phyloP scores from a whole-genome alignment of 2,888 invertebrate species.

The Crossocerus cetratus region DNA sequence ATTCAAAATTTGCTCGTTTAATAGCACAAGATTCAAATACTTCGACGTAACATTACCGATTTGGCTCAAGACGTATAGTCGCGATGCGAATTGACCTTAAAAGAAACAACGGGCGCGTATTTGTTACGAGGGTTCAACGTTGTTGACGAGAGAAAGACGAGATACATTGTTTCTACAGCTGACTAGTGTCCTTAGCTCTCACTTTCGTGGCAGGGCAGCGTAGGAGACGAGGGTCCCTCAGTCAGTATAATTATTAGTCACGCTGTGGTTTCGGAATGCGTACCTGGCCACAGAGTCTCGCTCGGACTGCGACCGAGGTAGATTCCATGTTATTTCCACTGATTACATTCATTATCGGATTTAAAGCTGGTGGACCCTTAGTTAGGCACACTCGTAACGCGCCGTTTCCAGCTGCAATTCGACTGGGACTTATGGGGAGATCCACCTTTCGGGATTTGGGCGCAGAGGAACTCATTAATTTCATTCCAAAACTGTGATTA shows the following conservation, averaged over 20 bases:
- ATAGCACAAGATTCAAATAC: too few relatives aligned
- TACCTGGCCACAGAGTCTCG: slow-evolving; percentile 48
- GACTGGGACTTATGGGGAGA: slow-evolving; percentile 9
- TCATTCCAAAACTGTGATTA: slow-evolving; percentile 33
- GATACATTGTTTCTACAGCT: slow-evolving; percentile 29
- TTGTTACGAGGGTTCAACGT: too few relatives aligned
- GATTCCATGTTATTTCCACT: slow-evolving; percentile 72
- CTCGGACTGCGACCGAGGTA: slow-evolving; percentile 43
- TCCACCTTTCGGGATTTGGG: not conserved
- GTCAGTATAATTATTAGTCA: slow-evolving; percentile 60
- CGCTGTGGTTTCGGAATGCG: slow-evolving; percentile 54
- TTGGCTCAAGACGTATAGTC: too few relatives aligned
- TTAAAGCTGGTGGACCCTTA: slow-evolving; percentile 64
- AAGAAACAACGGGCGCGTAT: too few relatives aligned
- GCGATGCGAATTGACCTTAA: too few relatives aligned
- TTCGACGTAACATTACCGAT: too few relatives aligned
- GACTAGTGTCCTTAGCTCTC: slow-evolving; percentile 36
- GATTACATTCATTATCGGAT: slow-evolving; percentile 73
- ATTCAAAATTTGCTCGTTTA: too few relatives aligned
- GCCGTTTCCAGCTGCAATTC: slow-evolving; percentile 31
- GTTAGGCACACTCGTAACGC: slow-evolving; percentile 43
- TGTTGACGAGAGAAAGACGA: not conserved
- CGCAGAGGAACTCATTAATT: slow-evolving; percentile 33
- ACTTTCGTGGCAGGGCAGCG: slow-evolving; percentile 36
- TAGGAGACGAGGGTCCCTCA: slow-evolving; percentile 50